Evolutionary conservation across 2,888 invertebrate genomes (phyloP).

Genomic region (Idaea biselata): DNA sequence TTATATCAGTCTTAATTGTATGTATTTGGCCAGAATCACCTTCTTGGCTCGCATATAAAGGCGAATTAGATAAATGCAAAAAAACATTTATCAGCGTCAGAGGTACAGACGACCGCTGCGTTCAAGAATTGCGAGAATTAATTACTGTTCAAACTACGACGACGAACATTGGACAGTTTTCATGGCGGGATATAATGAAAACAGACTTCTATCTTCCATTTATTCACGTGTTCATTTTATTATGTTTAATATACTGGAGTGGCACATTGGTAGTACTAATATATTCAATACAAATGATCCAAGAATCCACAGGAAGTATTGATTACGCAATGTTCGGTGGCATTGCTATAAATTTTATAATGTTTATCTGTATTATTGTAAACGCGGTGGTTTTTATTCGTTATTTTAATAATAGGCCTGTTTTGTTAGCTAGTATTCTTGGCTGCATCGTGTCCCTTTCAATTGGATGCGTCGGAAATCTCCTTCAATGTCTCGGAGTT

Average conservation of each 20-base stretch:
- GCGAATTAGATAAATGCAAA: slow-evolving; percentile 6
- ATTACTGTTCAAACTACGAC: background rate
- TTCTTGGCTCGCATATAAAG: slow-evolving; percentile 10
- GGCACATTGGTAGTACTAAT: slow-evolving; percentile 12
- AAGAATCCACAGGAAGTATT: slow-evolving; percentile 4
- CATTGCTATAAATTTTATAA: slow-evolving; percentile 15
- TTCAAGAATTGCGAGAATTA: background rate
- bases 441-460: slow-evolving; percentile 7
- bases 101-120: background rate
- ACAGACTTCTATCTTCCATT: slow-evolving; percentile 11
- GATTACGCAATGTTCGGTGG: slow-evolving; percentile 8
- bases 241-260: slow-evolving; percentile 12
- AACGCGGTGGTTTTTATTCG: slow-evolving; percentile 7
- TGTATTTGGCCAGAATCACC: slow-evolving; percentile 10
- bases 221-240: slow-evolving; percentile 9
- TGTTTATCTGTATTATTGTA: slow-evolving; percentile 9
- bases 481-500: background rate
- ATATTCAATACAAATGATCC: slow-evolving; percentile 13
- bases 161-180: background rate
- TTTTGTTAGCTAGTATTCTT: slow-evolving; percentile 9
- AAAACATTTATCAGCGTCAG: slow-evolving; percentile 6
- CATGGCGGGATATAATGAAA: background rate
- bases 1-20: background rate
- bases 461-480: background rate
- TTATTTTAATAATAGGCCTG: slow-evolving; percentile 12